Evolutionary conservation across 1,140 invertebrate genomes (phyloP).

Genomic region (Aphelinus atriplicis): DNA sequence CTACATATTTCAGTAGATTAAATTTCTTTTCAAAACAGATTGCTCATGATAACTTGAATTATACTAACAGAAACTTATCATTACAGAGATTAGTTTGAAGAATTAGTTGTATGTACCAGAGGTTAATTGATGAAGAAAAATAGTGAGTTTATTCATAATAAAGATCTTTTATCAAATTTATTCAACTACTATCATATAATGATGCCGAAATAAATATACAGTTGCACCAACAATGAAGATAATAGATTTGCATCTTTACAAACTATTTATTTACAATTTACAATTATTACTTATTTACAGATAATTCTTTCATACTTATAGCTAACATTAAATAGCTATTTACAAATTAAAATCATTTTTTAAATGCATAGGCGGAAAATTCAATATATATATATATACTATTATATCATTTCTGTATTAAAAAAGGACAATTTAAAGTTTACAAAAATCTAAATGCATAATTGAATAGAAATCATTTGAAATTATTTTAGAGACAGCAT

Average conservation of each 20-base stretch:
- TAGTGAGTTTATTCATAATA: slow-evolving; percentile 27
- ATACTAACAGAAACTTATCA: not conserved
- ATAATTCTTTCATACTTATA: slow-evolving; percentile 32
- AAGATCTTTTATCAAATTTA: slow-evolving; percentile 32
- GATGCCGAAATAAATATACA: slow-evolving; percentile 40
- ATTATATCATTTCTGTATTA: slow-evolving; percentile 21
- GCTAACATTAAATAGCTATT: slow-evolving; percentile 42
- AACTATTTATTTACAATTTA: slow-evolving; percentile 43
- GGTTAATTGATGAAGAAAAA: slow-evolving; percentile 32
- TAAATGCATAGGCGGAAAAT: slow-evolving; percentile 38
- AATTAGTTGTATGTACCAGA: slow-evolving; percentile 27
- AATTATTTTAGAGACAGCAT: slow-evolving; percentile 19
- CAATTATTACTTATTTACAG: slow-evolving; percentile 39
- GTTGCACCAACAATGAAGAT: slow-evolving; percentile 27
- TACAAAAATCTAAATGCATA: slow-evolving; percentile 25
- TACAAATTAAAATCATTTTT: slow-evolving; percentile 39
- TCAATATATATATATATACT: slow-evolving; percentile 18
- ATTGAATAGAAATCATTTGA: slow-evolving; percentile 8
- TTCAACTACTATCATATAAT: slow-evolving; percentile 17
- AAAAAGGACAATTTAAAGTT: slow-evolving; percentile 22
- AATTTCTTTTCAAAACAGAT: slow-evolving; percentile 21
- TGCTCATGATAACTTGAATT: slow-evolving; percentile 12
- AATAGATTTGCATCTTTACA: slow-evolving; percentile 37
- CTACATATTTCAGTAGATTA: slow-evolving; percentile 16
- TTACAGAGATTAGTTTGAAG: slow-evolving; percentile 7